Conservation (phyloP, 2,888 invertebrate species). For the Tetranychus piercei region DNA sequence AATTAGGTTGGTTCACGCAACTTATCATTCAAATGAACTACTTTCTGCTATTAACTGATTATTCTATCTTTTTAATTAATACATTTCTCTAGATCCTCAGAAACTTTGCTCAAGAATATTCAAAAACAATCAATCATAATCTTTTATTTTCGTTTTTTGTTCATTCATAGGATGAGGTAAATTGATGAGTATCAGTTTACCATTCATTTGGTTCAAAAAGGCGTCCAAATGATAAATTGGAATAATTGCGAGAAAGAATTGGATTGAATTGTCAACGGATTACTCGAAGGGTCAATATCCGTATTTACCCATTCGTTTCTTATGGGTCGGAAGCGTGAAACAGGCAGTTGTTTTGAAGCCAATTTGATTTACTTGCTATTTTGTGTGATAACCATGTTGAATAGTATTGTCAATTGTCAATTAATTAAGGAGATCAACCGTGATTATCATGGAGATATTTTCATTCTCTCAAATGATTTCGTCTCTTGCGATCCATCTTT, state of each 20-base stretch:
- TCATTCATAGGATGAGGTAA: not conserved
- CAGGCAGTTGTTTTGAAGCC: not conserved
- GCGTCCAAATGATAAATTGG: not conserved
- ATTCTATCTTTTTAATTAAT: too few relatives aligned
- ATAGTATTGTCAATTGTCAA: not conserved
- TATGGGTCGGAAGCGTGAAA: not conserved
- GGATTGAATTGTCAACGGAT: not conserved
- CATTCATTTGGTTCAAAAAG: not conserved
- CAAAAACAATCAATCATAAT: not conserved
- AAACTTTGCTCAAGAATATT: not conserved
- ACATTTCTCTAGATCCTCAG: too few relatives aligned
- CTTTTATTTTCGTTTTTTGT: not conserved
- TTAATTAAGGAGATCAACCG: constrained; percentile 35
- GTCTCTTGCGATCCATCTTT: constrained; percentile 15
- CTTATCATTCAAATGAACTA: too few relatives aligned
- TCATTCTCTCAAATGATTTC: constrained; percentile 38
- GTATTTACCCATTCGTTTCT: not conserved
- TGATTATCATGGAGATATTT: constrained; percentile 44
- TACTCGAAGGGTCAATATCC: not conserved
- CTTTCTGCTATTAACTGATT: too few relatives aligned
- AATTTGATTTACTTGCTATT: not conserved
- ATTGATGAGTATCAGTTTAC: not conserved
- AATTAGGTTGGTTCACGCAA: not conserved
- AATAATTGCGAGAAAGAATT: not conserved
- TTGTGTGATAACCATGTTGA: not conserved